Percentiles rank a stretch among this genome's conserved stretches.
Evolutionary conservation across 2,113 vertebrate species (phyloP).

Genomic region (Orientallactaga bullata): DNA sequence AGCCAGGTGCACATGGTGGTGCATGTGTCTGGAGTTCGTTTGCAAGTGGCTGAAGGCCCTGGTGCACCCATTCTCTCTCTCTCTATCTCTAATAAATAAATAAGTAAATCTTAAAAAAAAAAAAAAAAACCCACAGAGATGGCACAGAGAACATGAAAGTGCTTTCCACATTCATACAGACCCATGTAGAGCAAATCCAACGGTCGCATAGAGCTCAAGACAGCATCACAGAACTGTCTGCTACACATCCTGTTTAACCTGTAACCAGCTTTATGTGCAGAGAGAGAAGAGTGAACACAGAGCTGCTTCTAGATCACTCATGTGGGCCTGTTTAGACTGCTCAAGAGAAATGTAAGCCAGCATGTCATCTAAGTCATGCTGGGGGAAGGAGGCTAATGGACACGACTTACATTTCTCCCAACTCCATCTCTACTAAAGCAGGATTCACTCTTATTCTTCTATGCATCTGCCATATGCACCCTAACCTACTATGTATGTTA

Average conservation of each 20-base stretch:
- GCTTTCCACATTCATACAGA: background rate
- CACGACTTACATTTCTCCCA: background rate
- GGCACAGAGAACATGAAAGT: background rate
- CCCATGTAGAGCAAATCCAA: background rate
- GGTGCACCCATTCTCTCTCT: too few relatives aligned
- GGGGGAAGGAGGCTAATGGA: background rate
- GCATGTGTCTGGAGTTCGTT: too few relatives aligned
- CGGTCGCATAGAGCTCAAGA: background rate
- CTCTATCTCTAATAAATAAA: too few relatives aligned
- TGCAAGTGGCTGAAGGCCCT: too few relatives aligned
- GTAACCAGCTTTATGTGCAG: background rate
- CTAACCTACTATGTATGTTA: background rate
- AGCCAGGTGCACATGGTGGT: too few relatives aligned
- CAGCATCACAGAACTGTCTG: background rate
- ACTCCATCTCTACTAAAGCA: background rate
- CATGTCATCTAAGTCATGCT: background rate
- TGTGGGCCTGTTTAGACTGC: background rate
- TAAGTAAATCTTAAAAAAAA: too few relatives aligned
- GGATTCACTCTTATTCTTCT: background rate
- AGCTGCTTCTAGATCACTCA: background rate
- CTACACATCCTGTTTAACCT: background rate
- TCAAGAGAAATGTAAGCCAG: background rate
- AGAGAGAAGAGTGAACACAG: background rate
- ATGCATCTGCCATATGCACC: background rate
- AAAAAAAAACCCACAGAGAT: background rate